phyloP scores from a whole-genome alignment of 2,888 invertebrate species.

The Pristionchus exspectatus region DNA sequence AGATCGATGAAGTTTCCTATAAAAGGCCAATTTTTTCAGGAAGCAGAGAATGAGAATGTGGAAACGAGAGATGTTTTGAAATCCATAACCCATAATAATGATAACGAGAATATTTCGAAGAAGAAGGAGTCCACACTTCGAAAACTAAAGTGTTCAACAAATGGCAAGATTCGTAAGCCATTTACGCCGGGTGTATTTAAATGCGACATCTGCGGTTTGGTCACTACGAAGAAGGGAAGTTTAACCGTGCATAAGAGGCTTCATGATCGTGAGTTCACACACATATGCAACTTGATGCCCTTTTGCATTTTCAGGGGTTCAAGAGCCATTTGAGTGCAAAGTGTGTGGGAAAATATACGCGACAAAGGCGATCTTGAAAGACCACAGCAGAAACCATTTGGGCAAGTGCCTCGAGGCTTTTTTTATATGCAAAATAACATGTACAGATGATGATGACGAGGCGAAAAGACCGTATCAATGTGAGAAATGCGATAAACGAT shows the following conservation, averaged over 20 bases:
- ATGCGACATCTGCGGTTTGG: background rate
- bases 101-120: too few relatives aligned
- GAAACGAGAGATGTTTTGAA: too few relatives aligned
- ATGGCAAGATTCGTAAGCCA: too few relatives aligned
- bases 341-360: background rate
- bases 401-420: background rate
- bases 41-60: too few relatives aligned
- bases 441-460: background rate
- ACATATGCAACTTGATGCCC: background rate
- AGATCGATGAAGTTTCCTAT: too few relatives aligned
- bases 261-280: background rate
- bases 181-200: too few relatives aligned
- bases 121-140: too few relatives aligned
- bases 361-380: background rate
- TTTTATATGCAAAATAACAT: background rate
- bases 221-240: background rate
- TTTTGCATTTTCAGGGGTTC: too few relatives aligned
- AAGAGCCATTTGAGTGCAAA: background rate
- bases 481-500: background rate
- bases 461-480: background rate
- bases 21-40: too few relatives aligned
- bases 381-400: background rate
- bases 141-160: too few relatives aligned
- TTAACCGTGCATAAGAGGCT: background rate
- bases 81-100: too few relatives aligned